A percentile compares a stretch with the other conserved stretches of the same genome.
Evolutionary conservation across 2,888 invertebrate genomes (phyloP).

Genomic region (Meteorus colon): DNA sequence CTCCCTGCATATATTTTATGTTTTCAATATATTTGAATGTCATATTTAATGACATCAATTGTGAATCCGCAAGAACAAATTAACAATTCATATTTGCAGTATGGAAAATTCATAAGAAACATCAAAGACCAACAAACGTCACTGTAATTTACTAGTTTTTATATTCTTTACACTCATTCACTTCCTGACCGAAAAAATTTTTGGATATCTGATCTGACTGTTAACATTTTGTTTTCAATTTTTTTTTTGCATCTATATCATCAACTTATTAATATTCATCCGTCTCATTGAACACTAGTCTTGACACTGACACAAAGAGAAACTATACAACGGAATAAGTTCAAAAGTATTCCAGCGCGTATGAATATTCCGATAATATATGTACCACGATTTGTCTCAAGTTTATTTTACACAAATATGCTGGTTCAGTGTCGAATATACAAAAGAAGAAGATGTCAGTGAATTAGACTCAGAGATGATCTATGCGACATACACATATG

Average conservation of each 20-base stretch:
- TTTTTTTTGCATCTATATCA: not conserved
- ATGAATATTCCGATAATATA: not conserved
- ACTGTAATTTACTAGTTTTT: not conserved
- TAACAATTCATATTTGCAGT: not conserved
- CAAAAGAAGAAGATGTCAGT: not conserved
- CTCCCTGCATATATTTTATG: not conserved
- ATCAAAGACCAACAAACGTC: no score
- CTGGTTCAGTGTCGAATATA: not conserved
- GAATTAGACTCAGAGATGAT: not conserved
- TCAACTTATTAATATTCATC: not conserved
- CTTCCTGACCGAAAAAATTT: not conserved
- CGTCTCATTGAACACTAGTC: not conserved
- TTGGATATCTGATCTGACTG: not conserved
- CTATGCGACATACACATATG: not conserved
- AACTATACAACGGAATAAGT: not conserved
- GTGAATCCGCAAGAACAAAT: not conserved
- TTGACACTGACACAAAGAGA: conserved; percentile 8
- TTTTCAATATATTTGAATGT: not conserved
- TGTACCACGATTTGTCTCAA: not conserved
- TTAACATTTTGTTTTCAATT: not conserved
- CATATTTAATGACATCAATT: not conserved
- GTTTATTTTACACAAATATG: not conserved
- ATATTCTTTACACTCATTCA: not conserved
- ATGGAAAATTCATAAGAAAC: no score
- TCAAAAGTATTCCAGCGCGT: not conserved